Evolutionary conservation across 2,113 vertebrate species (phyloP).

Genomic region (Pteropus alecto): DNA sequence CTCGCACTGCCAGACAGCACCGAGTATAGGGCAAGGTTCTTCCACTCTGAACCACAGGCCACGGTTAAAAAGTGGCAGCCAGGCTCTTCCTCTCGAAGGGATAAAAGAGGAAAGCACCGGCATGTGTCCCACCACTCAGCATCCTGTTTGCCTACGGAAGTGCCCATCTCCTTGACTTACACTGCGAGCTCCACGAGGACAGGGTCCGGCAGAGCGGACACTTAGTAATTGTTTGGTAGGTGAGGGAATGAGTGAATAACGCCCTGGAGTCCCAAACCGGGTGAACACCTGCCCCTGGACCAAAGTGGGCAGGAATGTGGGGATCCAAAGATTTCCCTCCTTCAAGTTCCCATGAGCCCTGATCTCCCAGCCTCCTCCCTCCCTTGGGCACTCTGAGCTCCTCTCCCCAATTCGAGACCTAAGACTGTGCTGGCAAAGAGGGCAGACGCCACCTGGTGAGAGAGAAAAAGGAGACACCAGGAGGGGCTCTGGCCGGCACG

Average conservation of each 20-base stretch:
- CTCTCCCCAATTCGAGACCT: background rate
- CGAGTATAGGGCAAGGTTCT: background rate
- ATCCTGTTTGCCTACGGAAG: background rate
- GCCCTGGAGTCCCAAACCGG: background rate
- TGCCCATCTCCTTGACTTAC: background rate
- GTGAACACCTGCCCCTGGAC: background rate
- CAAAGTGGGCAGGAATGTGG: background rate
- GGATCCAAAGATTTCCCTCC: background rate
- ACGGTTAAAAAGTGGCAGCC: background rate
- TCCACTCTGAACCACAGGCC: background rate
- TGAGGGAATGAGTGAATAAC: background rate
- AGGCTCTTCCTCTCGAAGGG: background rate
- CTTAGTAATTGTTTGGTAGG: background rate
- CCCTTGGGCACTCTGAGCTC: background rate
- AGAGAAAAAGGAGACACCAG: background rate
- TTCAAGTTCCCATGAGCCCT: background rate
- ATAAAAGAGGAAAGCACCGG: background rate
- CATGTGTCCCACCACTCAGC: background rate
- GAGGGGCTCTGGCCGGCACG: background rate
- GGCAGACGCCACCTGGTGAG: background rate
- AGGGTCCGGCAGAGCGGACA: background rate
- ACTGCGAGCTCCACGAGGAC: background rate
- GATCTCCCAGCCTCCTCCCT: background rate
- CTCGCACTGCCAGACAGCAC: background rate
- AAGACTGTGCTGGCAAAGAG: background rate